phyloP scores from a whole-genome alignment of 1,140 invertebrate genomes.

The Pseudomyrmex sp. region DNA sequence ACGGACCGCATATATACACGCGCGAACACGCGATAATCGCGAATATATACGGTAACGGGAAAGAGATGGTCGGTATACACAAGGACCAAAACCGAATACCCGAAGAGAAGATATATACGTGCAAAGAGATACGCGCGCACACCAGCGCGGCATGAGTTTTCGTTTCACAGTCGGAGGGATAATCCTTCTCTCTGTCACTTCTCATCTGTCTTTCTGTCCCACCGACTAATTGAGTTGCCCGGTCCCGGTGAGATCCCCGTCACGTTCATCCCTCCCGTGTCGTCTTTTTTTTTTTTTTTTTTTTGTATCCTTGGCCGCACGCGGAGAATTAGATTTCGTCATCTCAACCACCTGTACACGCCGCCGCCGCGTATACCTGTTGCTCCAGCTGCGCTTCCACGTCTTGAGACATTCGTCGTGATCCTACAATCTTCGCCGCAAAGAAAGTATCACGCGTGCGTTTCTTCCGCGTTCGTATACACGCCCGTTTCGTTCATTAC shows the following conservation, averaged over 20 bases:
- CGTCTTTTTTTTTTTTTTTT: not conserved
- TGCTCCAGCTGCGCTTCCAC: not conserved
- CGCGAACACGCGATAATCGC: constrained; percentile 37
- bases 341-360: constrained; percentile 54
- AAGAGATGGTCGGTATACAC: constrained; percentile 70
- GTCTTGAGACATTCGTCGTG: constrained; percentile 6
- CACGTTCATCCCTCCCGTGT: constrained; percentile 54
- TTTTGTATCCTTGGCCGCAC: not conserved
- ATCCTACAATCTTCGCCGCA: constrained; percentile 30
- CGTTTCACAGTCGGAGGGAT: constrained; percentile 78
- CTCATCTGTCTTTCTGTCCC: constrained; percentile 75
- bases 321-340: constrained; percentile 66
- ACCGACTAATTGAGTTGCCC: constrained; percentile 73
- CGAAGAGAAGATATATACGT: constrained; percentile 58
- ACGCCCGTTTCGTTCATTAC: constrained; percentile 31
- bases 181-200: constrained; percentile 79
- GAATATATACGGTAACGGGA: constrained; percentile 78
- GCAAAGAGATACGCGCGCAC: constrained; percentile 43
- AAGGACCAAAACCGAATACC: constrained; percentile 61
- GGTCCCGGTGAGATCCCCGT: constrained; percentile 62
- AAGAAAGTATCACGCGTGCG: constrained; percentile 39
- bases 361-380: constrained; percentile 31
- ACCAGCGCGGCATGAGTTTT: constrained; percentile 73
- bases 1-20: not conserved
- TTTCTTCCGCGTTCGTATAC: constrained; percentile 25